phyloP scores from a whole-genome alignment of 2,888 invertebrate species.

The Apotomis capreana region DNA sequence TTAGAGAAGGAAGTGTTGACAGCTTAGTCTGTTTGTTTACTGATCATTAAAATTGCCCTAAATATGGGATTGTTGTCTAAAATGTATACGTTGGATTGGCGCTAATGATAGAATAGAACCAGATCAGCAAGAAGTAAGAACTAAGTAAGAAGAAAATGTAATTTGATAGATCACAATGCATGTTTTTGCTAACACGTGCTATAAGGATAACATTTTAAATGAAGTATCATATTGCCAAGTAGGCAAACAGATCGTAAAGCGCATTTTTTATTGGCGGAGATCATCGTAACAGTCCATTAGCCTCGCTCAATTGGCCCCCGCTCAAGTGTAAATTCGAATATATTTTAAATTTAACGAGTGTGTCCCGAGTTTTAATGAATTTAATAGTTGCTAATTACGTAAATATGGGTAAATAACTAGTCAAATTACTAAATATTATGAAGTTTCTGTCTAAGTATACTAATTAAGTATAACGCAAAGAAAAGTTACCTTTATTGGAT shows the following conservation, averaged over 20 bases:
- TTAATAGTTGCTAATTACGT: no score
- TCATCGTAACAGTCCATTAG: slow-evolving; percentile 26
- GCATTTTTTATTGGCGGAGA: slow-evolving; percentile 13
- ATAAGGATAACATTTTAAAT: not conserved
- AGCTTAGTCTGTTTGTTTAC: slow-evolving; percentile 13
- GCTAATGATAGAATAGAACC: no score
- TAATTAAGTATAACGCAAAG: no score
- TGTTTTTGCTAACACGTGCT: no score
- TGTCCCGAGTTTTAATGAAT: no score
- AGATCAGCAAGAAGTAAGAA: no score
- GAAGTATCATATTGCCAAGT: slow-evolving; percentile 17
- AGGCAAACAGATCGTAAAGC: slow-evolving; percentile 30
- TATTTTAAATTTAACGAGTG: not conserved
- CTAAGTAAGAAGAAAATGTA: no score
- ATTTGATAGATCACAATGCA: no score
- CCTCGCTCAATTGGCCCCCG: slow-evolving; percentile 13
- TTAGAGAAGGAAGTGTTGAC: slow-evolving; percentile 28
- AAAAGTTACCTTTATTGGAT: no score
- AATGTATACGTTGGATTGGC: not conserved
- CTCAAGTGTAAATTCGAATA: slow-evolving; percentile 9
- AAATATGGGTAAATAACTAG: no score
- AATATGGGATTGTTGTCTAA: not conserved
- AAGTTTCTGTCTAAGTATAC: no score
- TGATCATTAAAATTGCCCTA: not conserved
- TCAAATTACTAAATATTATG: no score